phyloP scores from a whole-genome alignment of 1,140 invertebrate species.

The Dendrolimus punctatus region DNA sequence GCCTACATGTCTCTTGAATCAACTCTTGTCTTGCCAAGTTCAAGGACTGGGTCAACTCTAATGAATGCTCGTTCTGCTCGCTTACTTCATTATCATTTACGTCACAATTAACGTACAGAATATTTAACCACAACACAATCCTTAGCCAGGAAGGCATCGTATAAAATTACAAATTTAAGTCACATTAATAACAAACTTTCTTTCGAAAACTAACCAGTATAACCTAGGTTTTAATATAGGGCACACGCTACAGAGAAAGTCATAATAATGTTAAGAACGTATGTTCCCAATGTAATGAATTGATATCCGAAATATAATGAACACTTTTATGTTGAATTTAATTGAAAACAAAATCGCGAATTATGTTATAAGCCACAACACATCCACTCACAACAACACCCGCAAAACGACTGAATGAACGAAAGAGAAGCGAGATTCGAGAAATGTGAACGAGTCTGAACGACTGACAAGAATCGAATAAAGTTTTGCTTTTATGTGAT shows the following conservation, averaged over 20 bases:
- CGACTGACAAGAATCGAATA: too few species aligned
- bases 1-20: slow-evolving; percentile 77
- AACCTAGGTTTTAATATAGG: slow-evolving; percentile 37
- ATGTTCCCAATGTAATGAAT: too few species aligned
- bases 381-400: too few species aligned
- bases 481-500: too few species aligned
- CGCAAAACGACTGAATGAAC: too few species aligned
- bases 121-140: slow-evolving; percentile 38
- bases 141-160: slow-evolving; percentile 43
- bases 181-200: slow-evolving; percentile 30
- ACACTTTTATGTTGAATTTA: too few species aligned
- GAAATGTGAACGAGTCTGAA: too few species aligned
- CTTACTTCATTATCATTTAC: slow-evolving; percentile 36
- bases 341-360: too few species aligned
- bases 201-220: slow-evolving; percentile 26
- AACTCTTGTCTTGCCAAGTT: slow-evolving; percentile 79
- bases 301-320: too few species aligned
- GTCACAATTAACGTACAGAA: slow-evolving; percentile 38
- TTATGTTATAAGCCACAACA: too few species aligned
- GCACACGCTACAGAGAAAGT: slow-evolving; percentile 12
- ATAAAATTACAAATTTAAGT: slow-evolving; percentile 26
- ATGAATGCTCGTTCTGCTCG: slow-evolving; percentile 66
- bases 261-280: too few species aligned
- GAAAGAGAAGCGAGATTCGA: too few species aligned
- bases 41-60: slow-evolving; percentile 74